A percentile compares a stretch with the other conserved stretches of the same genome.
Conservation (phyloP, 2,888 invertebrate species). For the Flexamia atlantica region DNA sequence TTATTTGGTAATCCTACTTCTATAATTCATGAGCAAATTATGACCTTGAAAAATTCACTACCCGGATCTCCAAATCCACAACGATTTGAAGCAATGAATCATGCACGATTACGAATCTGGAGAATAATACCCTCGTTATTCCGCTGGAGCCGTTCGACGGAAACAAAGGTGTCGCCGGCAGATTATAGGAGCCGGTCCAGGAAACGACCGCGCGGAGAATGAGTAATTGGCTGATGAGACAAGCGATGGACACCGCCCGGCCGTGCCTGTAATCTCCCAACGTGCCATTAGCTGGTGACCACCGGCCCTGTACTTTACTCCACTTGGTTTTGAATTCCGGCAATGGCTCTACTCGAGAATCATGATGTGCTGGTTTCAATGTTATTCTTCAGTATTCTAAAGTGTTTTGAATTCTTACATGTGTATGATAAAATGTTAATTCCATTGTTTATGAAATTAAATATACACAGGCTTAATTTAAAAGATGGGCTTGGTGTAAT, state of each 20-base stretch:
- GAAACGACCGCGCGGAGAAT: slow-evolving; percentile 46
- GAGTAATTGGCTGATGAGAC: slow-evolving; percentile 46
- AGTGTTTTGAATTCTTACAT: no score
- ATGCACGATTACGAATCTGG: neutral
- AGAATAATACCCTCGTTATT: neutral
- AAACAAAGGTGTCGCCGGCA: slow-evolving; percentile 41
- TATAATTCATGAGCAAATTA: no score
- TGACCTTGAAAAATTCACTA: no score
- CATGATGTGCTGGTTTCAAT: no score
- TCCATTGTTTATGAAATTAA: no score
- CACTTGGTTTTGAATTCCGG: neutral
- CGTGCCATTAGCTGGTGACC: neutral
- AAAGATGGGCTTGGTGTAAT: no score
- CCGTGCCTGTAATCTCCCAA: slow-evolving; percentile 32
- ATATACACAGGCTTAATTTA: no score
- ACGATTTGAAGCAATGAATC: neutral
- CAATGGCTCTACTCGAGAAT: neutral
- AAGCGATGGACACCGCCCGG: slow-evolving; percentile 41
- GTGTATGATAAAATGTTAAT: no score
- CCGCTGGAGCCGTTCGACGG: neutral
- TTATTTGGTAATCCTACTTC: no score
- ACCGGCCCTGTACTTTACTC: slow-evolving; percentile 31
- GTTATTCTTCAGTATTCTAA: no score
- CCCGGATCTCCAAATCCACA: no score
- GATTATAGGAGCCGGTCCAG: slow-evolving; percentile 57